Percentiles rank a stretch among this genome's conserved stretches.
phyloP scores from a whole-genome alignment of 2,113 vertebrate genomes.

The Neodon shergylaensis region DNA sequence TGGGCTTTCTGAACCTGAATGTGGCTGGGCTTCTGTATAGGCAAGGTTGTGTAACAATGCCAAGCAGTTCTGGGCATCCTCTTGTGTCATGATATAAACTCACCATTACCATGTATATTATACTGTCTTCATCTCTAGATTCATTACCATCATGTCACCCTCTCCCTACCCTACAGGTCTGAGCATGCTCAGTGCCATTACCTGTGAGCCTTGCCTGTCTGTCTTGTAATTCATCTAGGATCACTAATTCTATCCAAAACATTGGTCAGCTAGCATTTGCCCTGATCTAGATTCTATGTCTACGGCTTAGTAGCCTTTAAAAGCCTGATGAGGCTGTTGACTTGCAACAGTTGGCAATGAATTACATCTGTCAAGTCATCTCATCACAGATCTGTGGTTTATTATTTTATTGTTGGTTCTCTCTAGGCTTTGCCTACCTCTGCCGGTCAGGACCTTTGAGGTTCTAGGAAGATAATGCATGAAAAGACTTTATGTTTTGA shows the following conservation, averaged over 20 bases:
- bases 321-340: background rate
- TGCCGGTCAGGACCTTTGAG: background rate
- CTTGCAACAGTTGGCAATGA: accelerated
- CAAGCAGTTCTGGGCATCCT: background rate
- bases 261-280: background rate
- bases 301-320: background rate
- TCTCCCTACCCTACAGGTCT: background rate
- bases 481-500: background rate
- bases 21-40: background rate
- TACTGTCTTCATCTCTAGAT: background rate
- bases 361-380: background rate
- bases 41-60: background rate
- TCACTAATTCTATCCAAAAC: background rate
- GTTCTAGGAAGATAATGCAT: background rate
- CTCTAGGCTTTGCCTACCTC: background rate
- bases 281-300: background rate
- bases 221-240: conserved; percentile 20
- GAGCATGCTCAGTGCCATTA: background rate
- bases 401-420: conserved; percentile 18
- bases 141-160: background rate
- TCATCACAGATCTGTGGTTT: accelerated
- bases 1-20: background rate
- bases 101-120: accelerated
- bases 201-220: background rate
- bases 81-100: background rate